Percentiles rank a stretch among this genome's conserved stretches.
Evolutionary conservation across 2,797 vertebrate genomes (phyloP).

Genomic region (Buphagus erythrorhynchus): DNA sequence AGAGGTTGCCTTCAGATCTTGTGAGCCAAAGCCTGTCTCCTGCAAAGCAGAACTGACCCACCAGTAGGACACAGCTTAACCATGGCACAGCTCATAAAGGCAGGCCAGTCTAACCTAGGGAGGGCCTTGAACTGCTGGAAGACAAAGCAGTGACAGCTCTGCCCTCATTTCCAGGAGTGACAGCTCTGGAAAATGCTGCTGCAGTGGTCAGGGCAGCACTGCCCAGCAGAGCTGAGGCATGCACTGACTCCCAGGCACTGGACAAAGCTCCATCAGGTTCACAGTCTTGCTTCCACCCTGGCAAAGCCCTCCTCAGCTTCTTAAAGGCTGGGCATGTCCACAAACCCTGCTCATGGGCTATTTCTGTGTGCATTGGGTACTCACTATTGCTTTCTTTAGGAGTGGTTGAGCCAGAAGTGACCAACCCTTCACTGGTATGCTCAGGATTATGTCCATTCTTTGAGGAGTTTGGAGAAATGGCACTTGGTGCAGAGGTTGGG

Average conservation of each 20-base stretch:
- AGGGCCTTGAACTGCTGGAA: rapidly evolving
- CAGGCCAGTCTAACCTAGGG: background rate
- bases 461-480: background rate
- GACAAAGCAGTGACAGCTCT: background rate
- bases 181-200: background rate
- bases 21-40: background rate
- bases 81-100: background rate
- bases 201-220: background rate
- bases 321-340: background rate
- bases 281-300: background rate
- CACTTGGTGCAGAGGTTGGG: background rate
- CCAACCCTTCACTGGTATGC: background rate
- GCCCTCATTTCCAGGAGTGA: background rate
- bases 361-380: background rate
- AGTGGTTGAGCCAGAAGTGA: background rate
- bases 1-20: background rate
- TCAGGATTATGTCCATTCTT: background rate
- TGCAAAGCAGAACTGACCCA: background rate
- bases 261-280: background rate
- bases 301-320: background rate
- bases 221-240: background rate
- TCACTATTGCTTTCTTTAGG: background rate
- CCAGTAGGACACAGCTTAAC: background rate
- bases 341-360: background rate
- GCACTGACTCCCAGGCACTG: rapidly evolving